These are phyloP conservation scores for Hydrolagus colliei DNA, from an alignment of 2,797 vertebrate genomes.

Conservation along the genomic window DNA sequence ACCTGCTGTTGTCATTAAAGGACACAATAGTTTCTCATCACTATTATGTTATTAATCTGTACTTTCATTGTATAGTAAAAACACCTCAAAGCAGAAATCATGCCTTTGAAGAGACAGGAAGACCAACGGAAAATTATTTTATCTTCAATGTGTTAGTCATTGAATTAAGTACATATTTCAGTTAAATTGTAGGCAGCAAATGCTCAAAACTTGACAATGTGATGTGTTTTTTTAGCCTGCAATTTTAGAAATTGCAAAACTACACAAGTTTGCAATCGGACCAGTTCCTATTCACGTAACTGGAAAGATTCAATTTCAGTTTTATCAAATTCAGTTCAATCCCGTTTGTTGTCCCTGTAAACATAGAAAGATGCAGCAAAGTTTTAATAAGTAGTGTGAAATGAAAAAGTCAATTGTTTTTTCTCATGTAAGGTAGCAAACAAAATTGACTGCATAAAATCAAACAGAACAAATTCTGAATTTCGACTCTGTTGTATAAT, in stretches of 20 bases:
- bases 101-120: not conserved
- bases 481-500: not conserved
- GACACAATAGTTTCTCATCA: not conserved
- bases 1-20: not conserved
- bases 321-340: not conserved
- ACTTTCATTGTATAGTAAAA: not conserved
- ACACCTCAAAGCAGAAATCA: not conserved
- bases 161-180: not conserved
- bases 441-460: conserved; percentile 7
- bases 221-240: not conserved
- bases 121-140: not conserved
- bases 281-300: not conserved
- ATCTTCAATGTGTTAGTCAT: not conserved
- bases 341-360: not conserved
- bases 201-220: not conserved
- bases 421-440: not conserved
- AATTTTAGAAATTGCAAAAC: not conserved
- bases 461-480: not conserved
- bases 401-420: not conserved
- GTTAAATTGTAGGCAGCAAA: not conserved
- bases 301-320: not conserved
- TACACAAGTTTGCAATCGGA: not conserved
- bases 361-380: not conserved
- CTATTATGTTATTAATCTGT: conserved; percentile 14
- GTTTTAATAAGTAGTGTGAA: not conserved